Conservation (phyloP, 1,140 invertebrate species). For the Neotoxoptera formosana region DNA sequence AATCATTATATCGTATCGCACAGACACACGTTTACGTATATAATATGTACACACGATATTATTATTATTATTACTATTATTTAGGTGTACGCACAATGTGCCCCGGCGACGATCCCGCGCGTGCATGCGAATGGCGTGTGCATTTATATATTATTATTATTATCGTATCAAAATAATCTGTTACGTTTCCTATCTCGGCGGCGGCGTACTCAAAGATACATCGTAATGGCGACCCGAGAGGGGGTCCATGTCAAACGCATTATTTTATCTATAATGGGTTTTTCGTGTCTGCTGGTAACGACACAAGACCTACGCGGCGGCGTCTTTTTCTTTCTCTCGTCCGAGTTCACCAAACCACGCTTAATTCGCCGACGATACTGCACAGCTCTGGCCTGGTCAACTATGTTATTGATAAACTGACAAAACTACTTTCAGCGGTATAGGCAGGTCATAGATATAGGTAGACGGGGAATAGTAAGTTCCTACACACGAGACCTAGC, state of each 20-base stretch:
- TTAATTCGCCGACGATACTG: slow-evolving; percentile 28
- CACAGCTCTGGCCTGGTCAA: not conserved
- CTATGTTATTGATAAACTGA: not conserved
- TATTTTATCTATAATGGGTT: slow-evolving; percentile 57
- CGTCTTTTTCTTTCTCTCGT: not conserved
- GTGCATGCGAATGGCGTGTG: slow-evolving; percentile 15
- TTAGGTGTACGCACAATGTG: not conserved
- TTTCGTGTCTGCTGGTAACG: slow-evolving; percentile 54
- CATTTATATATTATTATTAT: too few relatives aligned
- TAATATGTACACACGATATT: not conserved
- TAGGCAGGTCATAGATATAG: not conserved
- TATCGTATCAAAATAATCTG: slow-evolving; percentile 43
- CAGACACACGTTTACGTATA: not conserved
- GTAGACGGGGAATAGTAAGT: too few relatives aligned
- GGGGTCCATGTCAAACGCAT: slow-evolving; percentile 52
- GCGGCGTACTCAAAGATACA: not conserved
- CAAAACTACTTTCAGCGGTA: too few relatives aligned
- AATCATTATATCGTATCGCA: not conserved
- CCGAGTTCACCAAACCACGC: not conserved
- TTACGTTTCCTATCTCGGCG: slow-evolving; percentile 27
- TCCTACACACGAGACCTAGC: too few relatives aligned
- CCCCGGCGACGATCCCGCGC: not conserved
- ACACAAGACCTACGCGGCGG: not conserved
- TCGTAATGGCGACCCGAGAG: not conserved
- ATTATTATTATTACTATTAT: not conserved